Percentiles rank a stretch among this genome's conserved stretches.
phyloP scores from a whole-genome alignment of 2,113 vertebrate genomes.

The Macrotis lagotis region DNA sequence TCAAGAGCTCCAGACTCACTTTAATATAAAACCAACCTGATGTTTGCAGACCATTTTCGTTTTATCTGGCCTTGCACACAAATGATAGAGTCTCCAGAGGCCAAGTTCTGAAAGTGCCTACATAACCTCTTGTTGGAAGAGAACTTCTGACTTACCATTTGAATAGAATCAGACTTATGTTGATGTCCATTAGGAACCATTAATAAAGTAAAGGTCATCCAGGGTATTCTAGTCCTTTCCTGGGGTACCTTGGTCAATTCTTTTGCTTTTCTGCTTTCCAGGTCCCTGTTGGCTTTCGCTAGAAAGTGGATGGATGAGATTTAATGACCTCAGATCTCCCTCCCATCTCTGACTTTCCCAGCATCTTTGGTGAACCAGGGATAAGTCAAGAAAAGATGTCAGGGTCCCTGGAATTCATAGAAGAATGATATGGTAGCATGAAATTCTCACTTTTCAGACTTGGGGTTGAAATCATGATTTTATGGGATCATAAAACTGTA shows the following conservation, averaged over 20 bases:
- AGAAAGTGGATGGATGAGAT: background rate
- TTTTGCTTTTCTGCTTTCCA: background rate
- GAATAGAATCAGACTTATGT: background rate
- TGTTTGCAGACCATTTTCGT: slow-evolving; percentile 32
- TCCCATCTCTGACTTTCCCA: background rate
- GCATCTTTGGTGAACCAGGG: background rate
- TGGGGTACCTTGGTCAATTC: background rate
- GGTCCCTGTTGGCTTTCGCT: background rate
- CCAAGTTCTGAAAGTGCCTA: background rate
- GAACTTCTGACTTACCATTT: background rate
- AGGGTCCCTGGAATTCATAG: rapidly evolving
- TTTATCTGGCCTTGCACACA: slow-evolving; percentile 59
- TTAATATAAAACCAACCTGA: background rate
- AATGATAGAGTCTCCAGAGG: background rate
- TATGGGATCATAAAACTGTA: background rate
- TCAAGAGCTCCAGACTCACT: background rate
- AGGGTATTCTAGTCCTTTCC: background rate
- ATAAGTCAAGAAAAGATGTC: rapidly evolving
- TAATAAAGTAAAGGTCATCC: background rate
- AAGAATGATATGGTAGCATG: background rate
- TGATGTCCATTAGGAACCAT: background rate
- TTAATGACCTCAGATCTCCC: background rate
- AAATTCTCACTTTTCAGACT: background rate
- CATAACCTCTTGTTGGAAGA: background rate
- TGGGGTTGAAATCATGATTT: background rate